A percentile compares a stretch with the other conserved stretches of the same genome.
phyloP scores from a whole-genome alignment of 2,797 vertebrate species.

The Microhierax caerulescens region DNA sequence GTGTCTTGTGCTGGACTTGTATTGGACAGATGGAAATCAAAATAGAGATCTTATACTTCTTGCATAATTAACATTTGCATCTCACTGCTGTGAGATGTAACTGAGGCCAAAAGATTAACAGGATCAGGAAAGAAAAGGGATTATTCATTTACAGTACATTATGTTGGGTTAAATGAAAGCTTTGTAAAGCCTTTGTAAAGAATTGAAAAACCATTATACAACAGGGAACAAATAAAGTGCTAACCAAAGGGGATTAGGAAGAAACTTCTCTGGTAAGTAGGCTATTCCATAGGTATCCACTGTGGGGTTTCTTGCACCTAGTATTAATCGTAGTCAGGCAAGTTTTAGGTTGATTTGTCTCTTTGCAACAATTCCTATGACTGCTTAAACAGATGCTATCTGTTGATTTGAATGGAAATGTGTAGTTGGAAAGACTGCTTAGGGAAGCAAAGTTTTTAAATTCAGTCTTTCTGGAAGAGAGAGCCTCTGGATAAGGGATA shows the following conservation, averaged over 20 bases:
- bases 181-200: conserved; percentile 63
- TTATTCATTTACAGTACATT: conserved; percentile 72
- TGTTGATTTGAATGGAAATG: not conserved
- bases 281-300: conserved; percentile 27
- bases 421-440: not conserved
- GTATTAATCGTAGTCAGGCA: not conserved
- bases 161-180: conserved; percentile 62
- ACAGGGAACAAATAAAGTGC: conserved; percentile 66
- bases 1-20: conserved; percentile 26
- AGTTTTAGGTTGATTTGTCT: not conserved
- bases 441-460: not conserved
- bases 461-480: not conserved
- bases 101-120: conserved; percentile 66
- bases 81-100: conserved; percentile 52
- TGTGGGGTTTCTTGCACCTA: conserved; percentile 29
- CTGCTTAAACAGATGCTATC: not conserved
- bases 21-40: conserved; percentile 63
- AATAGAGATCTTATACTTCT: conserved; percentile 56
- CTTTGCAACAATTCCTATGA: not conserved
- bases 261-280: conserved; percentile 48
- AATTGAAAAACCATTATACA: conserved; percentile 63
- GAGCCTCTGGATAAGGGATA: not conserved
- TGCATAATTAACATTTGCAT: conserved; percentile 65
- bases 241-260: conserved; percentile 56
- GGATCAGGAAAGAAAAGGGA: conserved; percentile 63